These are phyloP conservation scores for Paracanthobrama guichenoti DNA, from an alignment of 2,113 vertebrate genomes.

Conservation along the genomic window DNA sequence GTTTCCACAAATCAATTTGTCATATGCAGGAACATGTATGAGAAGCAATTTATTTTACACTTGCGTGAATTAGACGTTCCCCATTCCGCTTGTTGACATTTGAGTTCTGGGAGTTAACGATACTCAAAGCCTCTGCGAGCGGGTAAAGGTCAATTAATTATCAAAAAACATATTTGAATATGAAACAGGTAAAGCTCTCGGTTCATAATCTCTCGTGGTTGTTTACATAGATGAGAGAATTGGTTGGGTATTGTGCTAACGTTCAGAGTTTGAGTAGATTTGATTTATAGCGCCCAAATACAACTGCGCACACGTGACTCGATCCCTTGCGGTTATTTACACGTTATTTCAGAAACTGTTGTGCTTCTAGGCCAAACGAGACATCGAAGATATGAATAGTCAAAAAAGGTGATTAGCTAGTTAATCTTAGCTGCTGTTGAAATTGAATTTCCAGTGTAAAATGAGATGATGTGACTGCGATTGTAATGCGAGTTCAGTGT, in stretches of 20 bases:
- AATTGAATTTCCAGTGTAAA: slow-evolving; percentile 25
- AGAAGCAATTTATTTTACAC: slow-evolving; percentile 79
- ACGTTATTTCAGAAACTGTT: not conserved
- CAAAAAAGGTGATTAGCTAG: not conserved
- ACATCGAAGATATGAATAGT: not conserved
- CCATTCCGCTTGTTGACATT: slow-evolving; percentile 74
- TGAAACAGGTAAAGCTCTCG: slow-evolving; percentile 73
- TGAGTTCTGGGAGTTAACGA: slow-evolving; percentile 51
- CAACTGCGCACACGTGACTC: no score
- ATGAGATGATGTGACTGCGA: slow-evolving; percentile 1
- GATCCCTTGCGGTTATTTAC: no score
- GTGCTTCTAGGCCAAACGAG: not conserved
- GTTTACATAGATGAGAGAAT: slow-evolving; percentile 8
- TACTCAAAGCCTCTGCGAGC: not conserved
- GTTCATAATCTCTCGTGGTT: slow-evolving; percentile 62
- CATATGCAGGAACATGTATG: slow-evolving; percentile 72
- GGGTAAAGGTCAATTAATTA: slow-evolving; percentile 74
- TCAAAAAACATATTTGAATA: slow-evolving; percentile 74
- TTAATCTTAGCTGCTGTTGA: not conserved
- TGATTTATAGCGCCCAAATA: no score
- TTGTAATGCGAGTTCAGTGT: not conserved
- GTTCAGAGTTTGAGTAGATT: no score
- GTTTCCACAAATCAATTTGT: slow-evolving; percentile 74
- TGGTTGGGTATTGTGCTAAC: not conserved
- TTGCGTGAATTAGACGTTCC: slow-evolving; percentile 75